Percentiles rank a stretch among this genome's conserved stretches.
Conservation (phyloP, 2,113 vertebrate genomes). For the Erpornis zantholeuca region DNA sequence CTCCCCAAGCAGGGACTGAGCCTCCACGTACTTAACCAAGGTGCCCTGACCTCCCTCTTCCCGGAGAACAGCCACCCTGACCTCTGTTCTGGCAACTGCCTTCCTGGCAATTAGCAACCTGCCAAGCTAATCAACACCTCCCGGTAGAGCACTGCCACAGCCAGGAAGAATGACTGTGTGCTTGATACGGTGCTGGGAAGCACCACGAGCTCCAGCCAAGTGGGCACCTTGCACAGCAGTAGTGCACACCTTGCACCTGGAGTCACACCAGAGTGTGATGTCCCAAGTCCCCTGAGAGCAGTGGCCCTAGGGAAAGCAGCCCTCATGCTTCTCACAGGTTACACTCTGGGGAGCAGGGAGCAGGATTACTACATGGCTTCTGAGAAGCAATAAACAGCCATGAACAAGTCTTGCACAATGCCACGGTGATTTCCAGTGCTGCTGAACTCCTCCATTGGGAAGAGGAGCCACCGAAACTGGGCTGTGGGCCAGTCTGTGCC, state of each 20-base stretch:
- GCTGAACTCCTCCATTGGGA: not conserved
- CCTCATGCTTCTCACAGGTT: not conserved
- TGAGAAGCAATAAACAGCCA: not conserved
- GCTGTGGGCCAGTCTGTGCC: not conserved
- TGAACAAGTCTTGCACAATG: not conserved
- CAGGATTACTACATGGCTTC: not conserved
- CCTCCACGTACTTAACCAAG: accelerated
- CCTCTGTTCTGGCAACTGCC: not conserved
- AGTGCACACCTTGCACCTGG: too few species aligned
- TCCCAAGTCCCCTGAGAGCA: not conserved
- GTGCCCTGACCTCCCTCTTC: not conserved
- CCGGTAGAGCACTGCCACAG: not conserved
- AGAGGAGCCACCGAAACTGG: not conserved
- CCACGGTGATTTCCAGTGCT: not conserved
- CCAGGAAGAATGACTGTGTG: not conserved
- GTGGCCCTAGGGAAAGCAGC: accelerated
- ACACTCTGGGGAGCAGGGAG: not conserved
- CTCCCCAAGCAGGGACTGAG: not conserved
- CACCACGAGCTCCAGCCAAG: not conserved
- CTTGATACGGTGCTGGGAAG: slow-evolving; percentile 33
- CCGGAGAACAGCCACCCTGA: not conserved
- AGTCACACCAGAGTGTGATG: too few species aligned
- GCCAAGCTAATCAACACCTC: slow-evolving; percentile 22
- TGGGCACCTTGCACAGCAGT: not conserved
- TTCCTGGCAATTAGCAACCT: slow-evolving; percentile 37